A percentile compares a stretch with the other conserved stretches of the same genome.
phyloP scores from a whole-genome alignment of 2,797 vertebrate genomes.

The Pterois miles region DNA sequence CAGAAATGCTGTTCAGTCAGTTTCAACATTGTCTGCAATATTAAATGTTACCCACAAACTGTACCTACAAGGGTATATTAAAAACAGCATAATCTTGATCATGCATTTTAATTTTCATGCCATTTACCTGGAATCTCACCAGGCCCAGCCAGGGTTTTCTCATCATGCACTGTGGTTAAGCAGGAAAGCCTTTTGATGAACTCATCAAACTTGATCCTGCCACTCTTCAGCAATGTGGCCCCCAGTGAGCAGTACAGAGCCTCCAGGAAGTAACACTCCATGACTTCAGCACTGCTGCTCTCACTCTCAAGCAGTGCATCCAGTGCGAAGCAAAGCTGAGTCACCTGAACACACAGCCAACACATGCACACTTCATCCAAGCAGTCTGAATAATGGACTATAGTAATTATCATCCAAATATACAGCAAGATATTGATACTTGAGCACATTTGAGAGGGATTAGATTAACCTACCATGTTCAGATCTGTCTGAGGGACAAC shows the following conservation, averaged over 20 bases:
- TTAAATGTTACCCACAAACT: neutral
- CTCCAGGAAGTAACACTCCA: constrained; percentile 94
- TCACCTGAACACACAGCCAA: constrained; percentile 80
- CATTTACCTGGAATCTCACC: constrained; percentile 92
- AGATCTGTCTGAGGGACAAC: constrained; percentile 94
- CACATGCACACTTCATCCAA: neutral
- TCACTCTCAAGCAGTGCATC: constrained; percentile 85
- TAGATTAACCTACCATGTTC: constrained; percentile 89
- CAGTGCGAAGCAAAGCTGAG: constrained; percentile 90
- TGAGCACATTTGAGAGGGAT: neutral
- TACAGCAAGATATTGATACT: neutral
- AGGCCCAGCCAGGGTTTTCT: constrained; percentile 83
- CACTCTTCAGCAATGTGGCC: constrained; percentile 85
- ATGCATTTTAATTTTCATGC: neutral
- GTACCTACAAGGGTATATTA: neutral
- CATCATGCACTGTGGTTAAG: constrained; percentile 76
- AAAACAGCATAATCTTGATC: neutral
- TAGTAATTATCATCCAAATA: neutral
- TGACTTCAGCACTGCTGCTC: constrained; percentile 75
- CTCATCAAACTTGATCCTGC: constrained; percentile 89
- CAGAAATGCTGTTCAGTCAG: neutral
- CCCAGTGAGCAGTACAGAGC: constrained; percentile 94
- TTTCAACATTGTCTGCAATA: neutral
- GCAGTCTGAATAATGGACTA: neutral
- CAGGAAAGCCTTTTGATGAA: constrained; percentile 87